phyloP scores from a whole-genome alignment of 2,888 invertebrate species.

The Papilio elwesi region DNA sequence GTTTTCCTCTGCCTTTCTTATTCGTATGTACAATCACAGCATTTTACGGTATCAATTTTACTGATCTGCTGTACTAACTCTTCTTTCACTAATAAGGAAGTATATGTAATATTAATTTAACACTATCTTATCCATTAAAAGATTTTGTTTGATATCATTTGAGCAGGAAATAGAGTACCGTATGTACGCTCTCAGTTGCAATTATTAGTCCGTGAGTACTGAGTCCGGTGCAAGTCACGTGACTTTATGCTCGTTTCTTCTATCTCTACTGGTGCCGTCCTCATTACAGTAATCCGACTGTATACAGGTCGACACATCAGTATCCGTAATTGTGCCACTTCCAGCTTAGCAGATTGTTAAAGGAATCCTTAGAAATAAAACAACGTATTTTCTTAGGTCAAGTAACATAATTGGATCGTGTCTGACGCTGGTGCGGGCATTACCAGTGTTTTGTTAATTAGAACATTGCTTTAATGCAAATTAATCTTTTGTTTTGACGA shows the following conservation, averaged over 20 bases:
- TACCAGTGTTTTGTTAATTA: neutral
- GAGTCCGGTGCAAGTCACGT: neutral
- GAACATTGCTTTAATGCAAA: neutral
- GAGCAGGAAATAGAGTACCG: no score
- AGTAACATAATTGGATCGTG: slow-evolving; percentile 32
- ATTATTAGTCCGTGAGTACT: no score
- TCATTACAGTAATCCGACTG: slow-evolving; percentile 10
- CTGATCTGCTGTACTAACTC: neutral
- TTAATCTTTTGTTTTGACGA: neutral
- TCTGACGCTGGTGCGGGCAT: neutral
- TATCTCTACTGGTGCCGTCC: neutral
- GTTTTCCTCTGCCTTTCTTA: neutral
- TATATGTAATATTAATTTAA: no score
- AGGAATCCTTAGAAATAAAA: slow-evolving; percentile 27
- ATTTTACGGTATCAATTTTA: neutral
- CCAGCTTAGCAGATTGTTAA: slow-evolving; percentile 24
- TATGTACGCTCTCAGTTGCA: no score
- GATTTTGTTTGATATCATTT: no score
- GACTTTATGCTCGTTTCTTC: neutral
- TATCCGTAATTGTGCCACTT: slow-evolving; percentile 13
- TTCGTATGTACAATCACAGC: no score
- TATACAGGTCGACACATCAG: slow-evolving; percentile 23
- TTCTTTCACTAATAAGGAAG: no score
- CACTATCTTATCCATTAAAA: no score
- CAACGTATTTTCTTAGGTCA: slow-evolving; percentile 25